Percentiles rank a stretch among this genome's conserved stretches.
phyloP scores from a whole-genome alignment of 2,797 vertebrate species.

The Hydrolagus colliei region DNA sequence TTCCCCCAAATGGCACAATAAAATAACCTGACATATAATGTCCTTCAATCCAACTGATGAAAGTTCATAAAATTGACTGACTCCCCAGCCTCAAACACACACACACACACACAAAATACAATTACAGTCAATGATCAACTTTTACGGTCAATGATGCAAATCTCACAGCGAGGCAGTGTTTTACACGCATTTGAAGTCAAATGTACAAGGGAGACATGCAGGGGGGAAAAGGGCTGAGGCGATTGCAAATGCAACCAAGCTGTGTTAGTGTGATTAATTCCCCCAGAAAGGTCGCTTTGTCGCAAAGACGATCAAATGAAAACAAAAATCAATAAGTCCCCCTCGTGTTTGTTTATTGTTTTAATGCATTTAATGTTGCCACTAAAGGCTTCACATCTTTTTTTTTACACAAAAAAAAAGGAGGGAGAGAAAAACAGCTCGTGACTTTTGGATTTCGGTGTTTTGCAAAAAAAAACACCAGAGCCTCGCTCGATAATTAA shows the following conservation, averaged over 20 bases:
- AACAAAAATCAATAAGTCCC: constrained; percentile 24
- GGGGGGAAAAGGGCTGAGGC: not conserved
- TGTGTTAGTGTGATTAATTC: constrained; percentile 23
- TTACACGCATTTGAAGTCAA: not conserved
- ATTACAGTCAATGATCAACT: not conserved
- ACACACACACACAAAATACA: not conserved
- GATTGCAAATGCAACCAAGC: not conserved
- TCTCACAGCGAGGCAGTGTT: no score
- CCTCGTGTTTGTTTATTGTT: constrained; percentile 24
- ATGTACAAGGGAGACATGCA: not conserved
- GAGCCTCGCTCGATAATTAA: no score
- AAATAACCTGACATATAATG: not conserved
- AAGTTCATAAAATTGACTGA: not conserved
- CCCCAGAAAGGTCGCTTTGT: constrained; percentile 17
- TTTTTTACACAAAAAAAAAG: not conserved
- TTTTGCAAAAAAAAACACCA: no score
- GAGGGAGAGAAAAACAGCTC: not conserved
- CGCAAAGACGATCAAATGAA: constrained; percentile 20
- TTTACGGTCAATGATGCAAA: not conserved
- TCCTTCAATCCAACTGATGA: not conserved
- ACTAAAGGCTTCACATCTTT: not conserved
- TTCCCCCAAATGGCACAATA: not conserved
- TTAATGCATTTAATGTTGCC: constrained; percentile 3
- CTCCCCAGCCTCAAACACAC: not conserved
- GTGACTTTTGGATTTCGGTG: not conserved